Evolutionary conservation across 2,797 vertebrate species (phyloP), one percentile per base, ranked within the genome.

Genomic region (Acrossocheilus fasciatus): DNA sequence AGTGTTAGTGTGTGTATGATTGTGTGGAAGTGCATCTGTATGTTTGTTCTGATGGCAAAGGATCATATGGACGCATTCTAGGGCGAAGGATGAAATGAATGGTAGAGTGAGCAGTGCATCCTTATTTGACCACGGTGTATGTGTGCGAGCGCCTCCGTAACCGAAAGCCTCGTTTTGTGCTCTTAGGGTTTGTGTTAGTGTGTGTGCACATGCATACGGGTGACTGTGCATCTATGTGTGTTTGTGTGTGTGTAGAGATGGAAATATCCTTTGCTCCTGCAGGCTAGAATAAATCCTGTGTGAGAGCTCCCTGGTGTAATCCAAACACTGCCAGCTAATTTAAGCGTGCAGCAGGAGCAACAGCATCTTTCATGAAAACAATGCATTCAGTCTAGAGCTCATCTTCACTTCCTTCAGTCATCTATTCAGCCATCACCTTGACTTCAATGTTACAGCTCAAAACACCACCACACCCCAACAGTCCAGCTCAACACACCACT

Each of bases 291-390:
- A 95, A 95, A 94, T 94, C 94, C 94, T 94, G 90, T 92, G 94
- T 91, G 92, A 94, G 94, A 94, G 93, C 94, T 94, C 94, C 94
- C 92, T 90, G 90, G 93, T 94, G 94, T 95, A 95, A 95, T 95
- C 94, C 95, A 95, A 95, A 96, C 94, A 96, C 95, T 95, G 94
- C 93, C 93, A 93, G 94, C 95, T 95, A 95, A 96, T 95, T 95
- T 95, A 95, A 95, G 95, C 93, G 91, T 92, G 91, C 91, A 94
- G 93, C 69, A 79, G 92, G 93, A 94, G 92, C 92, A 94, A 93
- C 92, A 92, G 92, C 92, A 94, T 95, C 94, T 94, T 95, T 95
- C 92, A 94, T 94, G 93, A 81, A 95, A 95, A 94, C 92, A 94
- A 91, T 93, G 91, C 90, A 91, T 93, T 91, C 90, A 84, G 88